phyloP scores from a whole-genome alignment of 2,888 invertebrate genomes.

The Amiota minor region DNA sequence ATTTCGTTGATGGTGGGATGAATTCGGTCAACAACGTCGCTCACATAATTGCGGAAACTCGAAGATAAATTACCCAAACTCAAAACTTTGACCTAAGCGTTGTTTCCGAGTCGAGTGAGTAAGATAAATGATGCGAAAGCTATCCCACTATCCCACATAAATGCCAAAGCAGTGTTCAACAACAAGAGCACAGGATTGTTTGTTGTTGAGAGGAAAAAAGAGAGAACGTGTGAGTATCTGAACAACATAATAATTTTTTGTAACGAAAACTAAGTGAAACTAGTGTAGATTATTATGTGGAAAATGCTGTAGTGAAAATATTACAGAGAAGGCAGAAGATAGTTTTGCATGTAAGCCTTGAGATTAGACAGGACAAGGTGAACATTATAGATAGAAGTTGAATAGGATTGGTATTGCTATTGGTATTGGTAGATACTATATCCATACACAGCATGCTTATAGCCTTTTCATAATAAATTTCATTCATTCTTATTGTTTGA shows the following conservation, averaged over 20 bases:
- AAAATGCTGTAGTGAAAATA: constrained; percentile 6
- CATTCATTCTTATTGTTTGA: constrained; percentile 62
- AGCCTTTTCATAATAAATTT: constrained; percentile 54
- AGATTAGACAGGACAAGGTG: too few relatives aligned
- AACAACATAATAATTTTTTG: constrained; percentile 25
- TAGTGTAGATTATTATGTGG: constrained; percentile 15
- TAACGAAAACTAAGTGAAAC: constrained; percentile 7
- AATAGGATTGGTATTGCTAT: too few relatives aligned
- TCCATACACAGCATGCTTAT: neutral
- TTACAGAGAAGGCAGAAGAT: neutral
- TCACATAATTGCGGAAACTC: constrained; percentile 64
- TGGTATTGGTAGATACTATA: neutral
- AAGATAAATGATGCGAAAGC: constrained; percentile 60
- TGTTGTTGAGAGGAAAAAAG: constrained; percentile 5
- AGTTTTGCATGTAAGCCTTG: neutral
- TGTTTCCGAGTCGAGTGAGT: constrained; percentile 60
- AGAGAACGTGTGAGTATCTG: neutral
- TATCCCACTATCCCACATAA: constrained; percentile 52
- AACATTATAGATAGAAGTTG: too few relatives aligned
- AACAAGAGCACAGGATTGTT: constrained; percentile 12
- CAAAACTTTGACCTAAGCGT: constrained; percentile 68
- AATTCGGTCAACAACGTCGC: constrained; percentile 30
- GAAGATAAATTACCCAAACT: constrained; percentile 66
- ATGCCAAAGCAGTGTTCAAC: constrained; percentile 52
- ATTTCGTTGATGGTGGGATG: constrained; percentile 36